Evolutionary conservation across 2,797 vertebrate genomes (phyloP).

Genomic region (Melanotaenia boesemani): DNA sequence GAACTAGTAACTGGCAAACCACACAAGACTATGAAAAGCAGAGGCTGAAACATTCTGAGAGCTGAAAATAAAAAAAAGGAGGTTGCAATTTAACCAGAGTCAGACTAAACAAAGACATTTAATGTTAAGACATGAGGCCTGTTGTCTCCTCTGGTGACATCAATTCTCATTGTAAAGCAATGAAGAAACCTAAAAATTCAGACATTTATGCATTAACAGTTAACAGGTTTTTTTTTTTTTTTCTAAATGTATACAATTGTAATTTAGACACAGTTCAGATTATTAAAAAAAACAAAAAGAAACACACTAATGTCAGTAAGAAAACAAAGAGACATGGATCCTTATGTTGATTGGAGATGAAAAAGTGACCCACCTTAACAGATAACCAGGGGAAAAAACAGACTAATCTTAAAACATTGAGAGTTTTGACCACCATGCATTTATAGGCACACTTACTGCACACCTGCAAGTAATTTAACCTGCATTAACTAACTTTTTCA

Average conservation of each 20-base stretch:
- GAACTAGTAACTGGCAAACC: conserved; percentile 42
- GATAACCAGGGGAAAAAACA: too few species aligned
- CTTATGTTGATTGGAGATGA: too few species aligned
- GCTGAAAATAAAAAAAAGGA: neutral
- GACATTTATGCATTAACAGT: too few species aligned
- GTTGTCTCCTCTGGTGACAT: neutral
- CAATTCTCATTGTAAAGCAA: too few species aligned
- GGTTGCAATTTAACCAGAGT: neutral
- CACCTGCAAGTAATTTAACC: conserved; percentile 31
- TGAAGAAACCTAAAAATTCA: too few species aligned
- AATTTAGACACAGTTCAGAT: too few species aligned
- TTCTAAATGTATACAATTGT: too few species aligned
- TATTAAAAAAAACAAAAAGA: neutral
- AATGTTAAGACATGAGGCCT: neutral
- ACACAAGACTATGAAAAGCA: conserved; percentile 52
- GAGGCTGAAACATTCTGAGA: conserved; percentile 56
- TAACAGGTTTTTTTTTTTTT: too few species aligned
- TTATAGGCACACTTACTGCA: neutral
- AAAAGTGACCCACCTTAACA: conserved; percentile 1
- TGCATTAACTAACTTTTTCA: neutral
- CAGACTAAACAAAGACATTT: rapidly evolving
- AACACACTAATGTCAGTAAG: neutral
- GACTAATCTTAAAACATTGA: neutral
- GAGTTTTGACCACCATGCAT: neutral
- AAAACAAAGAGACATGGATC: neutral